Evolutionary conservation across 2,888 invertebrate genomes (phyloP), one percentile per base, ranked within the genome.

Genomic region (Hydrotaea cyrtoneurina): DNA sequence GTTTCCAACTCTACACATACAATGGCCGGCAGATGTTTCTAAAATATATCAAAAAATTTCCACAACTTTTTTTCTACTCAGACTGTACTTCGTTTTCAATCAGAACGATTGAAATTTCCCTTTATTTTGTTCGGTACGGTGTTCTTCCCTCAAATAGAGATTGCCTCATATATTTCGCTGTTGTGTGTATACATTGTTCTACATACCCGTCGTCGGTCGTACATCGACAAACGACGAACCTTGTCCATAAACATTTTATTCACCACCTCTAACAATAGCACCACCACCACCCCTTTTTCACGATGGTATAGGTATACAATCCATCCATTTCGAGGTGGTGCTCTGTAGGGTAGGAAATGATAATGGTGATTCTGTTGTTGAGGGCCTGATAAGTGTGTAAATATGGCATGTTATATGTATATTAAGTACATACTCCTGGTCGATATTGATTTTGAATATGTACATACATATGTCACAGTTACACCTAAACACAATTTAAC

Each of bases 11-110:
- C 73, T 62, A 71, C 43, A 69, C 62, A 59, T 31, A 82, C 77
- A 62, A 55, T 21, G 26, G 11, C 62, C 71, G 43, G 7, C 62
- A 76, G 43, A 76, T 77, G 77, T 81, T 81, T 77, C 55, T n/a
- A 46, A 26, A 31, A 23, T 23, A 36, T 17, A 46, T 46, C n/a
- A 10, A 57, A 55, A n/a, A 39, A 43, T 17, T 36, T 66, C 13
- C 53, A 55, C 74, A 75, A 74, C 64, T 36, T 72, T 43, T n/a
- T 57, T 26, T 26, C 71, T 46, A 76, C 71, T 39, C 57, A 76
- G 75, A 80, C 80, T 80, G 75, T 80, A 80, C 76, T 62, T 55
- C 4, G 11, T 21, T 46, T 19, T 55, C 31, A 19, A 31, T 17
- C 17, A 10, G 8, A 59, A 21, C 19, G 19, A 57, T 43, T 73